Base-by-base conservation (phyloP, 2,888 invertebrate genomes). In the Cephus rjabovi region DNA sequence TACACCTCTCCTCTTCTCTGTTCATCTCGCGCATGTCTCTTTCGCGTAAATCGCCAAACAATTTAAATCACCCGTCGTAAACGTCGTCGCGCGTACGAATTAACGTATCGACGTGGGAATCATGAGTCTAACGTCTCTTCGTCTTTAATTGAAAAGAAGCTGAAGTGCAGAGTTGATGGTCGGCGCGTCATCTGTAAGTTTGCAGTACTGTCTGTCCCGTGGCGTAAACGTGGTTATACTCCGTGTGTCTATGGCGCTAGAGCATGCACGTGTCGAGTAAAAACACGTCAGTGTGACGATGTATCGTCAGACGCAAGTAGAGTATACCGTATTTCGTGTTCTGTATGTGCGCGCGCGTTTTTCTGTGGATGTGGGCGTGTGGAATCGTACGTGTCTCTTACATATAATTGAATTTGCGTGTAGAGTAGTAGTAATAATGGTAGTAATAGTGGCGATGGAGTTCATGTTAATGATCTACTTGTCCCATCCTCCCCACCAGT, bases 361-460 rank as follows among this genome's bases (percentile, higher is more conserved):
- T 56, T 23, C 9, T 23, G 56, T 56, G 23, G 23, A 56, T 56
- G 73, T 76, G 9, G 34, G 1, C 11, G 74, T 77, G 34, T 74
- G 75, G 75, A 75, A 75, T 73, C 86, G 85, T 86, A 85, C 85
- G 86, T 89, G 86, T 88, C 82, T 87, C 88, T 89, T 91, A 90
- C 88, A 89, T 90, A 87, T 88, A 89, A 88, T 89, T 89, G 83
- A 91, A 91, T 91, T 90, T 91, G 86, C 86, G 87, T 89, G 89
- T 90, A 88, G 88, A 91, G 81, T 90, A 89, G 87, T 89, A 87
- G 87, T 89, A 87, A 88, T 89, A 87, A 87, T 87, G 84, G 85
- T 82, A 86, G 85, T 86, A 83, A 84, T 87, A 85, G 87, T 87
- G 86, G 87, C 86, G 87, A 87, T 86, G 86, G 86, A 86, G 81